Percentiles rank a stretch among this genome's conserved stretches.
phyloP scores from a whole-genome alignment of 1,140 invertebrate genomes.

The Plectus sambesii region DNA sequence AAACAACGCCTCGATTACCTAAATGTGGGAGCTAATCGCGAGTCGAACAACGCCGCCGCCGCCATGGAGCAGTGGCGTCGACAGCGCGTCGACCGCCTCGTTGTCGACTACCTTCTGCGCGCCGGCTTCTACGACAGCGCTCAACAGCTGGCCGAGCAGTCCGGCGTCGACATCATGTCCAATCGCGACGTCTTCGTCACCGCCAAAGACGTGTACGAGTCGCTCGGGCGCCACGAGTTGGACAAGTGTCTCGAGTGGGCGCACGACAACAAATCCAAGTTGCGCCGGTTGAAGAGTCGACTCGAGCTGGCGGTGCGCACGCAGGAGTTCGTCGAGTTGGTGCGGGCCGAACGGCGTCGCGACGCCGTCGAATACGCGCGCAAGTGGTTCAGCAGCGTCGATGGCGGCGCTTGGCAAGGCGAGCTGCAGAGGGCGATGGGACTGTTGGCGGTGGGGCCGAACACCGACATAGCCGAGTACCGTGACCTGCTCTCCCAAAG shows the following conservation, averaged over 20 bases:
- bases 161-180: slow-evolving; percentile 66
- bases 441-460: slow-evolving; percentile 9
- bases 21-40: slow-evolving; percentile 59
- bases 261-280: slow-evolving; percentile 88
- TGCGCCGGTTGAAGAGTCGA: slow-evolving; percentile 63
- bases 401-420: not conserved
- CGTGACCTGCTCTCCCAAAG: slow-evolving; percentile 25
- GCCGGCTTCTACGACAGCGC: slow-evolving; percentile 90
- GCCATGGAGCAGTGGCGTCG: slow-evolving; percentile 59
- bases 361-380: slow-evolving; percentile 65
- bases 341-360: slow-evolving; percentile 67
- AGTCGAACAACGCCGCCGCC: slow-evolving; percentile 28
- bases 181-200: slow-evolving; percentile 85
- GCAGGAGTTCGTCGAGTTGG: slow-evolving; percentile 86
- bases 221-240: slow-evolving; percentile 65
- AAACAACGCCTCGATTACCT: slow-evolving; percentile 82
- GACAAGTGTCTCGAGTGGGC: slow-evolving; percentile 86
- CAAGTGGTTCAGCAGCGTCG: slow-evolving; percentile 17
- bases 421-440: not conserved
- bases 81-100: slow-evolving; percentile 76
- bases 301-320: slow-evolving; percentile 72
- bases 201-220: slow-evolving; percentile 67
- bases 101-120: slow-evolving; percentile 89
- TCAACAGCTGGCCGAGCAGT: slow-evolving; percentile 63
- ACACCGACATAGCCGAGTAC: slow-evolving; percentile 17